Conservation (phyloP, 2,888 invertebrate species). For the Coecobrya sp. region DNA sequence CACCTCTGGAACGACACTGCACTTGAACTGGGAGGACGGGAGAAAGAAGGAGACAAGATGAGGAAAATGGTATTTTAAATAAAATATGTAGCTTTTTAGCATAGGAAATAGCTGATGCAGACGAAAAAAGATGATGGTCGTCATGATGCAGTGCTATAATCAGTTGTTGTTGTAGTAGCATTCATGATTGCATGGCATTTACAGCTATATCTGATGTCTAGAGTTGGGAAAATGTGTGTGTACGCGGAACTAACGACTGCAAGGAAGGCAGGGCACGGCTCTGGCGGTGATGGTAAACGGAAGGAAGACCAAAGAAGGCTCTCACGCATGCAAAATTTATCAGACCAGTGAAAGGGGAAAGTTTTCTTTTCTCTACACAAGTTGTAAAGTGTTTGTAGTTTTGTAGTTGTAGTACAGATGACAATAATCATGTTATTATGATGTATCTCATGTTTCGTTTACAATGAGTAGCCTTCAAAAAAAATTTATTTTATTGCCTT, state of each 20-base stretch:
- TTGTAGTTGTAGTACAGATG: neutral
- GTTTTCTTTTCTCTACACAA: constrained; percentile 2
- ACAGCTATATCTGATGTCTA: neutral
- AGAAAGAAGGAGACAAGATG: neutral
- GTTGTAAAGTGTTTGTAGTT: neutral
- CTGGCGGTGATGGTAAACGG: neutral
- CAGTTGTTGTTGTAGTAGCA: neutral
- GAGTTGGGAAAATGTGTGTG: neutral
- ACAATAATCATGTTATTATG: neutral
- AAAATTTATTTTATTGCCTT: neutral
- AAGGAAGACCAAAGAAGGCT: constrained; percentile 52
- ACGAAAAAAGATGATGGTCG: neutral
- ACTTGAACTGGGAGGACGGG: constrained; percentile 22
- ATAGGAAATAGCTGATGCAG: neutral
- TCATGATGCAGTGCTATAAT: constrained; percentile 38
- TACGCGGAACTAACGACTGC: neutral
- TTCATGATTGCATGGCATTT: neutral
- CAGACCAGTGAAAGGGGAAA: constrained; percentile 40
- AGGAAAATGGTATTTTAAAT: constrained; percentile 22
- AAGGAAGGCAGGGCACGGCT: neutral
- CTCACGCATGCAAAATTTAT: constrained; percentile 82
- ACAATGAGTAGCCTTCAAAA: neutral
- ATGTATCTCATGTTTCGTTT: neutral
- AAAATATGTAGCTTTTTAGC: constrained; percentile 36
- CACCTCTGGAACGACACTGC: constrained; percentile 11